These are phyloP conservation scores for Grammomys dolichurus DNA, from an alignment of 2,113 vertebrate species.

Conservation along the genomic window DNA sequence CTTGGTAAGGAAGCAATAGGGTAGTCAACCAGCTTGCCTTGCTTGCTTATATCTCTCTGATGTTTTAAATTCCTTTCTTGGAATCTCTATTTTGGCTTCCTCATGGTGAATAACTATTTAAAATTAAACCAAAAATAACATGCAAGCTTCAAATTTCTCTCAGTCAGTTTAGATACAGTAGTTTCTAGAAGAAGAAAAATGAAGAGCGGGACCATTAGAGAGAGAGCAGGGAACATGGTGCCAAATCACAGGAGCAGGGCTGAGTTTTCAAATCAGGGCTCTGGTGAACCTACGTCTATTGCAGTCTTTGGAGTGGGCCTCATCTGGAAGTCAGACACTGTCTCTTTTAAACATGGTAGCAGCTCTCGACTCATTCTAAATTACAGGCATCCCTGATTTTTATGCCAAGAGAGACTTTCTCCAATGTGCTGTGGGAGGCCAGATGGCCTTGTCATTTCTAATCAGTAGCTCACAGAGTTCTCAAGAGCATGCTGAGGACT, in stretches of 20 bases:
- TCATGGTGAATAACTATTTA: not conserved
- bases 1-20: not conserved
- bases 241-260: too few relatives aligned
- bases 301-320: not conserved
- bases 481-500: not conserved
- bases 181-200: not conserved
- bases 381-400: conserved; percentile 76
- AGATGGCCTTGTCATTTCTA: conserved; percentile 74
- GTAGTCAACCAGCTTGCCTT: not conserved
- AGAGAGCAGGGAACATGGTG: not conserved
- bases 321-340: not conserved
- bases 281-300: not conserved
- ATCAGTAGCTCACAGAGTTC: conserved; percentile 54
- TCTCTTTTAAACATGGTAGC: conserved; percentile 23
- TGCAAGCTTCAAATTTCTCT: not conserved
- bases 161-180: not conserved
- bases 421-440: conserved; percentile 33
- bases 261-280: not conserved
- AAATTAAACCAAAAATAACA: not conserved
- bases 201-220: not conserved
- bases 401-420: conserved; percentile 65
- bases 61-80: not conserved
- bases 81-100: not conserved
- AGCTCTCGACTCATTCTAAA: conserved; percentile 61
- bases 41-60: not conserved